phyloP scores from a whole-genome alignment of 2,888 invertebrate species.

The Tetrapedia diversipes region DNA sequence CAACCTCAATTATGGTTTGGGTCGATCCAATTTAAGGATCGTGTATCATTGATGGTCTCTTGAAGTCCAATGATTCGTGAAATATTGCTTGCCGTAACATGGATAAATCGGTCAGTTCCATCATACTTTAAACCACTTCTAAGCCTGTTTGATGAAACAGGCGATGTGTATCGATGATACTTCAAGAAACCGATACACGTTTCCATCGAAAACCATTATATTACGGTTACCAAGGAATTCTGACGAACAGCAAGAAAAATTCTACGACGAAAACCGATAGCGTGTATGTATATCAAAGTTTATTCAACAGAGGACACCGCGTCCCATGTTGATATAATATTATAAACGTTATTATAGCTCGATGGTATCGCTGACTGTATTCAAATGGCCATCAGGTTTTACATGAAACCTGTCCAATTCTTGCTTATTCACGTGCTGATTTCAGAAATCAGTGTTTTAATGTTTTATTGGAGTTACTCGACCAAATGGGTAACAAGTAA shows the following conservation, averaged over 20 bases:
- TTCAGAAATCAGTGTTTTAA: too few relatives aligned
- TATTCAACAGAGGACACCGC: slow-evolving; percentile 10
- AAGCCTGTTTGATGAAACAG: slow-evolving; percentile 8
- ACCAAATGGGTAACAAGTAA: too few relatives aligned
- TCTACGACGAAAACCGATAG: slow-evolving; percentile 4
- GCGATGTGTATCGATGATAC: too few relatives aligned
- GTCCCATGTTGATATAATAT: slow-evolving; percentile 13
- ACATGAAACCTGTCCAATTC: too few relatives aligned
- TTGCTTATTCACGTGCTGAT: too few relatives aligned
- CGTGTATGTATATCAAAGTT: slow-evolving; percentile 19
- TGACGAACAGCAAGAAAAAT: slow-evolving; percentile 24
- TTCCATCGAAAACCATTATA: slow-evolving; percentile 31
- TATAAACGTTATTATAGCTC: background rate
- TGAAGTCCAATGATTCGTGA: slow-evolving; percentile 45
- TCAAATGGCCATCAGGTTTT: too few relatives aligned
- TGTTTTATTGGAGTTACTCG: too few relatives aligned
- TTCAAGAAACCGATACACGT: slow-evolving; percentile 23
- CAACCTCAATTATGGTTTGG: background rate
- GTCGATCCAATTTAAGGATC: slow-evolving; percentile 5
- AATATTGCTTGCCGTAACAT: slow-evolving; percentile 47
- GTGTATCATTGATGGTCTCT: slow-evolving; percentile 19
- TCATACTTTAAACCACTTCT: slow-evolving; percentile 27
- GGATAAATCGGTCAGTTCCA: slow-evolving; percentile 48
- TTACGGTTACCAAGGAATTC: slow-evolving; percentile 2
- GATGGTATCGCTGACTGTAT: background rate